Percentiles rank a stretch among this genome's conserved stretches.
Evolutionary conservation across 2,888 invertebrate species (phyloP).

Genomic region (Drosophila anceps): DNA sequence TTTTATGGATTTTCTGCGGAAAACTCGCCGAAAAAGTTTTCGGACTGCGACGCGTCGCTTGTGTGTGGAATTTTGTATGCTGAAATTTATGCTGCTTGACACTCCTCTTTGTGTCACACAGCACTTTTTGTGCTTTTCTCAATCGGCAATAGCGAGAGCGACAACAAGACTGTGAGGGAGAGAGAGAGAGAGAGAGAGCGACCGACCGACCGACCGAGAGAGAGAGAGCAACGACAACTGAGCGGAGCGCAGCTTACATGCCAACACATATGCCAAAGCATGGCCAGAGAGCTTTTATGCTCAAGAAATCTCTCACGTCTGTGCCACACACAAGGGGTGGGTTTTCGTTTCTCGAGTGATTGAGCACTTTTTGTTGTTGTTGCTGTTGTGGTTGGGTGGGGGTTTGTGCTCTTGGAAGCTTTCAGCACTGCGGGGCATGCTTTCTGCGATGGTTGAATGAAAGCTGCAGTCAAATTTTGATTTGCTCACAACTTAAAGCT

Average conservation of each 20-base stretch:
- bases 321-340: constrained; percentile 49
- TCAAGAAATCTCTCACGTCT: constrained; percentile 17
- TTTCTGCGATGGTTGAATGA: constrained; percentile 31
- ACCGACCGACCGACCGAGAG: no score
- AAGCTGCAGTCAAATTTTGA: constrained; percentile 29
- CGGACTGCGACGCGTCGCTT: constrained; percentile 67
- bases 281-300: constrained; percentile 51
- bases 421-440: constrained; percentile 42
- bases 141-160: constrained; percentile 23
- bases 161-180: constrained; percentile 1
- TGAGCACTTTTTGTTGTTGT: constrained; percentile 12
- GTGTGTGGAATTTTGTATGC: constrained; percentile 77
- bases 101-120: constrained; percentile 78
- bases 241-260: constrained; percentile 57
- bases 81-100: constrained; percentile 78
- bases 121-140: constrained; percentile 57
- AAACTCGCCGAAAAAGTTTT: constrained; percentile 71
- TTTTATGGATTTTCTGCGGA: constrained; percentile 72
- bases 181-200: not conserved
- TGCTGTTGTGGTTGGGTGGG: constrained; percentile 22
- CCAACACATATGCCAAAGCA: constrained; percentile 63
- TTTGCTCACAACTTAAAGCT: constrained; percentile 29
- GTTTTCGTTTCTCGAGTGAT: constrained; percentile 39
- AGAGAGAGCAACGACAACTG: constrained; percentile 7
- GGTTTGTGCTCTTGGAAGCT: constrained; percentile 50